Conservation (phyloP, 2,113 vertebrate genomes). For the Gracilinanus agilis region DNA sequence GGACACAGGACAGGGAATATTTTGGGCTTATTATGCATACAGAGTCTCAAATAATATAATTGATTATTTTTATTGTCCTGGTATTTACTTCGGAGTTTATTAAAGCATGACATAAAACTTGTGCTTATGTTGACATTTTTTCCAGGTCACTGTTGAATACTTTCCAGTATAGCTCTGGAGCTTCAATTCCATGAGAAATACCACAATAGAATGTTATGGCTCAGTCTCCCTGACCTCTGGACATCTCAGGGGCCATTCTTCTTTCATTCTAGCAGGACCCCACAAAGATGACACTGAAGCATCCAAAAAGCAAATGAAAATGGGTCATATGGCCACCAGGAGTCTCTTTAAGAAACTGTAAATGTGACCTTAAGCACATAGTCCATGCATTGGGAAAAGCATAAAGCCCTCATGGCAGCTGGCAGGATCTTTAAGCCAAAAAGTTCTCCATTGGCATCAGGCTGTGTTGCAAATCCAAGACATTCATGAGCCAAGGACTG, state of each 20-base stretch:
- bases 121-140: neutral
- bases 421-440: constrained; percentile 51
- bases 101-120: neutral
- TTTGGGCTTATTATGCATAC: constrained; percentile 28
- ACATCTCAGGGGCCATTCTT: neutral
- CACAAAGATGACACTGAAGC: constrained; percentile 22
- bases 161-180: neutral
- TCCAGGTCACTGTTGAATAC: neutral
- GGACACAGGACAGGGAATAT: constrained; percentile 23
- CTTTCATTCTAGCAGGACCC: neutral
- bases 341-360: constrained; percentile 62
- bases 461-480: constrained; percentile 53
- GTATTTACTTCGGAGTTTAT: neutral
- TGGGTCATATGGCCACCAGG: constrained; percentile 52
- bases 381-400: constrained; percentile 38
- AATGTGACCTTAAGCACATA: constrained; percentile 65
- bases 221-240: neutral
- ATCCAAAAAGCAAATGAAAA: constrained; percentile 56
- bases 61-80: constrained; percentile 21
- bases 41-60: neutral
- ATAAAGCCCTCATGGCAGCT: constrained; percentile 8
- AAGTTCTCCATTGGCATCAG: constrained; percentile 38
- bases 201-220: neutral
- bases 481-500: constrained; percentile 42
- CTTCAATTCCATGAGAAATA: neutral